Evolutionary conservation across 2,888 invertebrate species (phyloP), one percentile per base, ranked within the genome.

Genomic region (Meiosimyza decipiens): DNA sequence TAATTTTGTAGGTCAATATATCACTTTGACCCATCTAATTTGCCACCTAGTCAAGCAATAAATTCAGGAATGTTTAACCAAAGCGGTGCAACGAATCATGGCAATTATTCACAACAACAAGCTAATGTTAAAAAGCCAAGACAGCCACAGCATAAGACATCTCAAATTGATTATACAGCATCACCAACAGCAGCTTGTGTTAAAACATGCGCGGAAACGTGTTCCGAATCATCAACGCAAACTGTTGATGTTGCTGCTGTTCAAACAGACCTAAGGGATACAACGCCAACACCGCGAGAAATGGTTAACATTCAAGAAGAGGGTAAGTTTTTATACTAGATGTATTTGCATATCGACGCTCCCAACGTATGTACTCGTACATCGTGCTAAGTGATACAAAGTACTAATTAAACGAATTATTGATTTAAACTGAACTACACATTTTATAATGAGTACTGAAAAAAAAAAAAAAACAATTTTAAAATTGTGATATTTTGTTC

Each of bases 1-100:
- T 15, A 22, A 12, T 57, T 57, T 57, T 28, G 13, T 57, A 87
- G 87, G 80, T 85, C 87, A 78, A 83, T 87, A 78, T 87, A 87
- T 80, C 87, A 87, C 81, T 87, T 85, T 80, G 87, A 87, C 82
- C 87, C 87, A 79, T 86, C 87, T 80, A 87, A 87, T 78, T 80
- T 86, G 81, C 87, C 87, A 75, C 84, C 87, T 75, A 83, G 82
- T 78, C 86, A 86, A 82, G 81, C 84, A 76, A 79, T 82, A 71
- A 67, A 79, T 50, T 71, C 80, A 63, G 78, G 80, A 71, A 52
- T 62, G 62, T 70, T 63, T 15, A 63, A 49, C 40, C 62, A 51
- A 63, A 62, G 52, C 63, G 70, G 22, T 18, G 68, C 73, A 59
- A 57, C 33, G 47, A 67, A 59, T 47, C 73, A 75, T 33, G 47